Base-by-base conservation (phyloP, 2,888 invertebrate species). In the Eupithecia abbreviata region DNA sequence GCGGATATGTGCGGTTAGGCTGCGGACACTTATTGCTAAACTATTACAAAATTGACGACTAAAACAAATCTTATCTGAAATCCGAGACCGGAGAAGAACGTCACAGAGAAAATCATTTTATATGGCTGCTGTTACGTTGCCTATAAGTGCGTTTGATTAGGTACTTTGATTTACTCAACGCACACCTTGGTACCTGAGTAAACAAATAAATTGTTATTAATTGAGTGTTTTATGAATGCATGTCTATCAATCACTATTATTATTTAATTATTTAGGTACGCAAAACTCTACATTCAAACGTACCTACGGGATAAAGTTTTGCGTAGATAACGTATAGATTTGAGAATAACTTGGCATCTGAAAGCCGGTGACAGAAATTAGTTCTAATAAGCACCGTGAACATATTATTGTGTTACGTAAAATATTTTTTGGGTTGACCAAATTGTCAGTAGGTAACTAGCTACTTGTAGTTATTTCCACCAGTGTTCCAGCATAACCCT, bases 1-100 rank as follows among this genome's bases (percentile, higher is more conserved):
- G 85, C 51, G 84, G 82, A n/a, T 45, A 51, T 15, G n/a, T 62
- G 62, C 62, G 62, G 18, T 10, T 30, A 62, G 62, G 62, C 18
- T 30, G 62, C 18, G 62, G 30, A 1, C 30, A 62, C 10, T 30
- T 62, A 62, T 4, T 62, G 2, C 12, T 10, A 30, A 4, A 30
- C 62, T 62, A 30, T 12, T 30, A 30, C 2, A 62, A 30, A 62
- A 18, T 10, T 62, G 10, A 12, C 18, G 10, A 30, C 3, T 55
- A 1, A 3, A 3, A n/a, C 6, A 55, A 55, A n/a, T 6, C n/a
- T 0, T 55, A 51, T 15, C 15, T 6, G 5, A 51, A 55, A 55
- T 55, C 0, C n/a, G 4, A 49, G 49, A 15, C 15, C 7, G 3
- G 6, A 51, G 51, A n/a, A n/a, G 3, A 58, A 58, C 9, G n/a